These are phyloP conservation scores for Tineola bisselliella DNA, from an alignment of 2,888 invertebrate genomes.

Conservation along the genomic window DNA sequence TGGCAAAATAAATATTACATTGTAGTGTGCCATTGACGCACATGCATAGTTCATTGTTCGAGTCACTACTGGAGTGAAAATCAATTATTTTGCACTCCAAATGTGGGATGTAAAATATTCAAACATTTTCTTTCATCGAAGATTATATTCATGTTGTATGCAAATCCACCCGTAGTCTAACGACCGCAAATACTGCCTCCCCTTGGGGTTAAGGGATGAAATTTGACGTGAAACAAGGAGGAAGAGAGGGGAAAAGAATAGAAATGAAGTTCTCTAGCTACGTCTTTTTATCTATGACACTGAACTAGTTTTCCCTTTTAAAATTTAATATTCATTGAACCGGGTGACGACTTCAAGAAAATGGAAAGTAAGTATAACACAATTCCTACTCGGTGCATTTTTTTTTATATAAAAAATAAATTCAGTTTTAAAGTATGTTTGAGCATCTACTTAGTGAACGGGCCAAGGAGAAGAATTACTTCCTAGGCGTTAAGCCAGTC, in stretches of 20 bases:
- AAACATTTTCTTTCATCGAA: conserved; percentile 2
- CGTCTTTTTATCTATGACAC: neutral
- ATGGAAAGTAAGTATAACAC: too few relatives aligned
- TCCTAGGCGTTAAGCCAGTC: too few relatives aligned
- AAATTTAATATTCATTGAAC: neutral
- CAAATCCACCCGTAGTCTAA: neutral
- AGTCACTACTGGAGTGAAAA: neutral
- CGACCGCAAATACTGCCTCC: neutral
- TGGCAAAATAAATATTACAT: too few relatives aligned
- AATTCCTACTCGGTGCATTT: too few relatives aligned
- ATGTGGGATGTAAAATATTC: neutral
- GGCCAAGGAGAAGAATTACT: too few relatives aligned
- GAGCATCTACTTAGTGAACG: too few relatives aligned
- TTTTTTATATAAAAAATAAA: too few relatives aligned
- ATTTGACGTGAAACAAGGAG: neutral
- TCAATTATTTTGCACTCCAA: conserved; percentile 1
- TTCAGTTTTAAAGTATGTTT: too few relatives aligned
- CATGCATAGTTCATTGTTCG: too few relatives aligned
- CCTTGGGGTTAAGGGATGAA: conserved; percentile 4
- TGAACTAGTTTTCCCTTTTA: neutral
- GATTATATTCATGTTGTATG: conserved; percentile 6
- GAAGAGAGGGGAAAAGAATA: neutral
- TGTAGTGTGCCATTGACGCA: too few relatives aligned
- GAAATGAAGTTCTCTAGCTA: neutral
- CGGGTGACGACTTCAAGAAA: too few relatives aligned